Evolutionary conservation across 2,113 vertebrate species (phyloP), one percentile per base, ranked within the genome.

Genomic region (Benitochromis conjunctus): DNA sequence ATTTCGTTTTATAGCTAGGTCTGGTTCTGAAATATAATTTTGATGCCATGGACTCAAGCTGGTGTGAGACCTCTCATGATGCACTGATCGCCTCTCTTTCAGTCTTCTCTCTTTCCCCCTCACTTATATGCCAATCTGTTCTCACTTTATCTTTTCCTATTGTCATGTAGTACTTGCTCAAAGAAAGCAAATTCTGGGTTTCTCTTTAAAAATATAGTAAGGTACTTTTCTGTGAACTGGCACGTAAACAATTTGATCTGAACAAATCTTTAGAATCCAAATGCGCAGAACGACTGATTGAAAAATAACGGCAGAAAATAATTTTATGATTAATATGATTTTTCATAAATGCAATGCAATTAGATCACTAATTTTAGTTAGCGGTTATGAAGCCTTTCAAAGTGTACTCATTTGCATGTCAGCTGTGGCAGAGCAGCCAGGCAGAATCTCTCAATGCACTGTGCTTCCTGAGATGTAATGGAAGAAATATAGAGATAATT

Each of bases 261-360:
- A 76, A 76, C 0, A 51, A 7, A 5, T 0, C 2, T 71, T 46
- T 46, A 74, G 66, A 74, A 48, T 48, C 1, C 8, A 74, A 31
- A 76, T 76, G 24, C 16, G 10, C 43, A 74, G 41, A 74, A 19
- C 48, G 69, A 48, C 69, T 29, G 41, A 74, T 9, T 76, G 69
- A 31, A 31, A 74, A 74, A 74, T 29, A 29, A 48, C 24, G 6
- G 10, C 41, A 69, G 21, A 9, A 69, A 43, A 69, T 69, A 9
- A 69, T 43, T 69, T 24, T 64, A 64, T 12, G 60, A 64, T 64
- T 64, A 64, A 64, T 64, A 43, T 3, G 12, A 43, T 43, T 43
- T 69, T 74, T 48, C 9, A 3, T 51, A 29, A 51, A 74, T 19
- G 43, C 9, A 51, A 18, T 31, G 24, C 43, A 48, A 29, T 74